These are phyloP conservation scores for Podargus strigoides DNA, from an alignment of 2,797 vertebrate species.

Conservation along the genomic window DNA sequence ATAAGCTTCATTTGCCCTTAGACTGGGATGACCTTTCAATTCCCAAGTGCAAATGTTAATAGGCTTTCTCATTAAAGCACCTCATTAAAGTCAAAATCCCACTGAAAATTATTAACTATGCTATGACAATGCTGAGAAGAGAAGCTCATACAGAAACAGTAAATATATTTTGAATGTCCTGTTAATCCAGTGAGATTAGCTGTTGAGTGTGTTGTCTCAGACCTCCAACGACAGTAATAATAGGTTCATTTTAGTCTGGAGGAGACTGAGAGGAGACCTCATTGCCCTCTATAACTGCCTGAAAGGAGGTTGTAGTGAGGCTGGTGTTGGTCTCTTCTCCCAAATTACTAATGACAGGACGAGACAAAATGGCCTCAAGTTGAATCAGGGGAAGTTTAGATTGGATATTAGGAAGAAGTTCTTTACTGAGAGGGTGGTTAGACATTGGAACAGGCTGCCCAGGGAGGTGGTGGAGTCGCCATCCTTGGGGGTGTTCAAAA, in stretches of 20 bases:
- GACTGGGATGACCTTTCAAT: not conserved
- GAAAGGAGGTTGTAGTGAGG: too few relatives aligned
- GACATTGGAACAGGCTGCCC: too few relatives aligned
- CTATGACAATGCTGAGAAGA: not conserved
- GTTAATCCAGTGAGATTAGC: not conserved
- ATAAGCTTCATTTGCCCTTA: conserved; percentile 19
- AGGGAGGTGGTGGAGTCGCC: too few relatives aligned
- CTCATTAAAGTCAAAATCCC: conserved; percentile 34
- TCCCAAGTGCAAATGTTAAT: conserved; percentile 9
- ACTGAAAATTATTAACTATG: conserved; percentile 18
- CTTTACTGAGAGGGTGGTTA: too few relatives aligned
- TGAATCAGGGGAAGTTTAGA: too few relatives aligned
- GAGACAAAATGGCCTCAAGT: too few relatives aligned
- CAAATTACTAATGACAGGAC: too few relatives aligned
- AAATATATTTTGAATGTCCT: not conserved
- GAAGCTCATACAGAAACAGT: not conserved
- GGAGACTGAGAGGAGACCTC: too few relatives aligned
- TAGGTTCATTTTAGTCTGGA: not conserved
- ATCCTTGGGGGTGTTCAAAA: too few relatives aligned
- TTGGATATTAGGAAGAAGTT: too few relatives aligned
- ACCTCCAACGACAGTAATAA: not conserved
- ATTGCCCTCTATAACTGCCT: too few relatives aligned
- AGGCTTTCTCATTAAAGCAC: conserved; percentile 35
- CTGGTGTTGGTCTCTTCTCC: too few relatives aligned
- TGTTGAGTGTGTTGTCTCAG: not conserved